Base-by-base conservation (phyloP, 2,888 invertebrate species). In the Ophion costatus region DNA sequence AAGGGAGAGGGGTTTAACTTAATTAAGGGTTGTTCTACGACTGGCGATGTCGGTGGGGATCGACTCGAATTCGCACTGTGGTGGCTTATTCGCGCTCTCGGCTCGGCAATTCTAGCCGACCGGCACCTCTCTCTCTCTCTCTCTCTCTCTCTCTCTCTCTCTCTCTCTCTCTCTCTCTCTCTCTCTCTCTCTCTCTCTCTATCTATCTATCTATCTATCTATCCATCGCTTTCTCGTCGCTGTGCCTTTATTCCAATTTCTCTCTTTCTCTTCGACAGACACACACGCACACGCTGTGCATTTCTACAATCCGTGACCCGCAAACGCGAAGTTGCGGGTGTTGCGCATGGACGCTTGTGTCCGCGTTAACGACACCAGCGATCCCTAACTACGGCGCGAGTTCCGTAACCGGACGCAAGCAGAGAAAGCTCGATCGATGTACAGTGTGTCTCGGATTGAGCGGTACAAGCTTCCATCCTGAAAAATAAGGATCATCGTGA, bases 11-110 rank as follows among this genome's bases (percentile, higher is more conserved):
- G 90, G 91, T 90, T 91, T 93, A 92, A 92, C 92, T 93, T 92
- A 92, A 93, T 93, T 93, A 92, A 92, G 90, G 91, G 90, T 91
- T 91, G 92, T 91, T 92, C 92, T 89, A 89, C 90, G 91, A 90
- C 89, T 91, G 90, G 89, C 90, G 89, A 91, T 90, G 90, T 70
- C 51, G 84, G 79, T 61, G 75, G 76, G 61, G 73, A 89, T 85
- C 85, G 83, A 89, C 86, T 87, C 87, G 88, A 90, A 89, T 90
- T 87, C 88, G 87, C 88, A 87, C 82, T 86, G 86, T 57, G 80
- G 82, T 78, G 75, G 82, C 82, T 85, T 80, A 80, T 82, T 85
- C 75, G 76, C 82, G 75, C 66, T 67, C 71, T 56, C 82, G 63
- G 56, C 70, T 59, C 42, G 33, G 45, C 74, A 64, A 80, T 74